Evolutionary conservation across 2,797 vertebrate species (phyloP).

Genomic region (Adrianichthys oophorus): DNA sequence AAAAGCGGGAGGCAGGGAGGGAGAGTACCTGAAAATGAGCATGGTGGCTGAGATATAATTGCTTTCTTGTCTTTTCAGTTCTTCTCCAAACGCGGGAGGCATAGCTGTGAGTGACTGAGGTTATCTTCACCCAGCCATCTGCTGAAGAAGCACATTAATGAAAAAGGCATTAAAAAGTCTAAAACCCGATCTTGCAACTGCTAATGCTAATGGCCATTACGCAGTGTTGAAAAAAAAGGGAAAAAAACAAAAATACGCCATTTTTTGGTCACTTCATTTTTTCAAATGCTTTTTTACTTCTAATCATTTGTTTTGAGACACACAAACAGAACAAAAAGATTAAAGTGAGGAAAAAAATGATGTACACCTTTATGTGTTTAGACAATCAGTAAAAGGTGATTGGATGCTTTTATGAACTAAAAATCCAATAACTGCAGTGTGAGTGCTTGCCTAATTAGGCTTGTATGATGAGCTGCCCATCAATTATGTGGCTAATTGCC

Average conservation of each 20-base stretch:
- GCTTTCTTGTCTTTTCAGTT: slow-evolving; percentile 76
- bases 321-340: not conserved
- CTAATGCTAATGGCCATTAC: slow-evolving; percentile 55
- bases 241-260: slow-evolving; percentile 38
- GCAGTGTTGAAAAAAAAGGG: slow-evolving; percentile 53
- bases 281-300: no score
- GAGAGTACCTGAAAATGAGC: slow-evolving; percentile 65
- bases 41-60: slow-evolving; percentile 72
- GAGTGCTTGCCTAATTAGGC: slow-evolving; percentile 75
- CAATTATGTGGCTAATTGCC: slow-evolving; percentile 78
- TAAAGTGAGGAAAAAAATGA: not conserved
- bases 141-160: slow-evolving; percentile 78
- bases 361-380: slow-evolving; percentile 1
- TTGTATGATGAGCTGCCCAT: slow-evolving; percentile 73
- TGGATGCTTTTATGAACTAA: slow-evolving; percentile 46
- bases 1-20: slow-evolving; percentile 36
- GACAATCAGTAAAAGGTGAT: slow-evolving; percentile 24
- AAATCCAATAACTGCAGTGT: slow-evolving; percentile 66
- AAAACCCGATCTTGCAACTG: slow-evolving; percentile 41
- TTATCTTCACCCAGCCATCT: slow-evolving; percentile 70
- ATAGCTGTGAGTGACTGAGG: slow-evolving; percentile 70
- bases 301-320: not conserved
- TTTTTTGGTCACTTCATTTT: no score
- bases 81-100: slow-evolving; percentile 60
- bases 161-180: slow-evolving; percentile 75